Conservation (phyloP, 1,140 invertebrate genomes). For the Orius laevigatus region DNA sequence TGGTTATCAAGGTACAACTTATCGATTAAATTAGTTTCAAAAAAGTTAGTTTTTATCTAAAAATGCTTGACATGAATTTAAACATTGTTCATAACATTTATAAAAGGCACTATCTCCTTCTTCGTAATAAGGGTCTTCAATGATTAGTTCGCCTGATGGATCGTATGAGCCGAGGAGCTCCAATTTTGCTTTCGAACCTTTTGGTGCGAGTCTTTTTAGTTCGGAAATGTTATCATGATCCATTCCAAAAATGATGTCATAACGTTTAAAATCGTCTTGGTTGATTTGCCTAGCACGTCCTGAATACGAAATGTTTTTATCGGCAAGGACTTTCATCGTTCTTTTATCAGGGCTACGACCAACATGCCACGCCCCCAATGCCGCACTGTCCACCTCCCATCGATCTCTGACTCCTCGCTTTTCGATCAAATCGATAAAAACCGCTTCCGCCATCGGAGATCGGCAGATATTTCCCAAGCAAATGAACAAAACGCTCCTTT, state of each 20-base stretch:
- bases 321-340: slow-evolving; percentile 50
- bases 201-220: slow-evolving; percentile 41
- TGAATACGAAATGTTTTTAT: slow-evolving; percentile 22
- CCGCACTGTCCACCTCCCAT: slow-evolving; percentile 82
- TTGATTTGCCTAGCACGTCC: slow-evolving; percentile 35
- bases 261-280: slow-evolving; percentile 52
- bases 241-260: slow-evolving; percentile 84
- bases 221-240: slow-evolving; percentile 64
- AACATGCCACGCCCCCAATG: slow-evolving; percentile 65
- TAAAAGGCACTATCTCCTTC: slow-evolving; percentile 45
- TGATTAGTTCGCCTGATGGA: slow-evolving; percentile 55
- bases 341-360: slow-evolving; percentile 64
- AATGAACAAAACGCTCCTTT: slow-evolving; percentile 21
- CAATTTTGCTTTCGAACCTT: slow-evolving; percentile 46
- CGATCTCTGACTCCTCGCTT: slow-evolving; percentile 38
- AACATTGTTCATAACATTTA: slow-evolving; percentile 52
- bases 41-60: slow-evolving; percentile 33
- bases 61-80: slow-evolving; percentile 46
- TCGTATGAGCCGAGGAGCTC: slow-evolving; percentile 67
- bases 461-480: slow-evolving; percentile 73
- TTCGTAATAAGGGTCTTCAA: slow-evolving; percentile 79
- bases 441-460: slow-evolving; percentile 87
- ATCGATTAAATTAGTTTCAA: no score
- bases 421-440: slow-evolving; percentile 56
- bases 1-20: no score